Base-by-base conservation (phyloP, 2,113 vertebrate genomes). In the Oceanites oceanicus region DNA sequence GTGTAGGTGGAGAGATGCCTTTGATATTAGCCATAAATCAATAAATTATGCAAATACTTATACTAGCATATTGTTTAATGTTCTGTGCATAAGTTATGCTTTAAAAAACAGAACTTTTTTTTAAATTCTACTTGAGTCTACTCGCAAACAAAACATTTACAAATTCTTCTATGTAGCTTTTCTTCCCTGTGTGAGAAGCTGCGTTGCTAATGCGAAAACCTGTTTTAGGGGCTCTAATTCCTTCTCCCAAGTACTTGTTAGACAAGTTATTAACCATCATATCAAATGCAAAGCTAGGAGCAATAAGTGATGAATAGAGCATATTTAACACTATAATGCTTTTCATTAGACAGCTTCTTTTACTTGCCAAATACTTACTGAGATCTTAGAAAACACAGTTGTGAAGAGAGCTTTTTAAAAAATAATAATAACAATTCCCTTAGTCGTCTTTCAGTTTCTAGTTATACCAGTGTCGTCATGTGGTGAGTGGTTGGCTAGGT, bases 211-310 rank as follows among this genome's bases (percentile, higher is more conserved):
- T 49, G 66, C 77, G 80, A 44, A 86, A 71, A 44, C 42, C 20
- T 71, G 6, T 68, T 15, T 66, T 70, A 36, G 85, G 45, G 67
- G 67, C 58, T 81, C 9, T 29, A 42, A 59, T 77, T 84, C 44
- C 53, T 87, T 44, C 52, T 63, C 61, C 70, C 36, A 20, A 21
- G 36, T 82, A 65, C 85, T 87, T 75, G 73, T 38, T 82, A 74
- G 49, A 71, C 73, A 50, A 83, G 77, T 50, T 56, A 49, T 82
- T 95, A 92, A 97, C 91, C 52, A 79, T 96, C 92, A 52, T 91
- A 96, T 96, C 82, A 95, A 95, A 45, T 94, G 85, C 96, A 97
- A 95, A 86, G 94, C 94, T 92, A 97, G 91, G 92, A 97, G 96
- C 97, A 98, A 97, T 98, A 98, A 98, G 97, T 85, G 90, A 94